Conservation (phyloP, 2,888 invertebrate species). For the Tromatobia lineatoria region DNA sequence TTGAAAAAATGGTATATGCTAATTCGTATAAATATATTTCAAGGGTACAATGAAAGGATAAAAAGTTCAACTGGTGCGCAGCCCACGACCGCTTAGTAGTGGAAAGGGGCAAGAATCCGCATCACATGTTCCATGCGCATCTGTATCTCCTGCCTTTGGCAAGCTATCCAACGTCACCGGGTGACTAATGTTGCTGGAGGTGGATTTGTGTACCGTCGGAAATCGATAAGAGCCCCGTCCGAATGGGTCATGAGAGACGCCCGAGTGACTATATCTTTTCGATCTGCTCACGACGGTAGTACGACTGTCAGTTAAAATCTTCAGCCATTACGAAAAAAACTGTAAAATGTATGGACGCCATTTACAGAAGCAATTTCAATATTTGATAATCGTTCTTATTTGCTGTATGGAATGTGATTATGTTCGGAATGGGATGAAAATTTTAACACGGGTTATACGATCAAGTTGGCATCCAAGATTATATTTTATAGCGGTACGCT, state of each 20-base stretch:
- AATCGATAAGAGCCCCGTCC: slow-evolving; percentile 79
- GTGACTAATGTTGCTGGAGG: slow-evolving; percentile 82
- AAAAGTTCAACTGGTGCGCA: not conserved
- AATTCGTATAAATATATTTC: too few species aligned
- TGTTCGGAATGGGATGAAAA: too few species aligned
- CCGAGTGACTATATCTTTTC: slow-evolving; percentile 32
- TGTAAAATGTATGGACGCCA: not conserved
- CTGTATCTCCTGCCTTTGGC: slow-evolving; percentile 37
- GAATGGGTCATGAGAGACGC: slow-evolving; percentile 69
- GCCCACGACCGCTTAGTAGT: slow-evolving; percentile 8
- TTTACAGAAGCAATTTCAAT: not conserved
- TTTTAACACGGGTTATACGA: too few species aligned
- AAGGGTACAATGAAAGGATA: not conserved
- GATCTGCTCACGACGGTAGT: not conserved
- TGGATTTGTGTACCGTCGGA: slow-evolving; percentile 81
- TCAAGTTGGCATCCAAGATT: too few species aligned
- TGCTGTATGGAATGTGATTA: too few species aligned
- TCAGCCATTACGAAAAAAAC: not conserved
- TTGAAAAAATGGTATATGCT: too few species aligned
- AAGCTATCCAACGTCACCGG: slow-evolving; percentile 74
- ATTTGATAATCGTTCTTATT: too few species aligned
- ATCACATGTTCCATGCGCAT: slow-evolving; percentile 4
- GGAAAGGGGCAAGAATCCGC: slow-evolving; percentile 23
- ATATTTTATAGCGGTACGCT: too few species aligned
- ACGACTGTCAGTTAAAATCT: not conserved